Base-by-base conservation (phyloP, 2,113 vertebrate genomes). In the Callipepla squamata region DNA sequence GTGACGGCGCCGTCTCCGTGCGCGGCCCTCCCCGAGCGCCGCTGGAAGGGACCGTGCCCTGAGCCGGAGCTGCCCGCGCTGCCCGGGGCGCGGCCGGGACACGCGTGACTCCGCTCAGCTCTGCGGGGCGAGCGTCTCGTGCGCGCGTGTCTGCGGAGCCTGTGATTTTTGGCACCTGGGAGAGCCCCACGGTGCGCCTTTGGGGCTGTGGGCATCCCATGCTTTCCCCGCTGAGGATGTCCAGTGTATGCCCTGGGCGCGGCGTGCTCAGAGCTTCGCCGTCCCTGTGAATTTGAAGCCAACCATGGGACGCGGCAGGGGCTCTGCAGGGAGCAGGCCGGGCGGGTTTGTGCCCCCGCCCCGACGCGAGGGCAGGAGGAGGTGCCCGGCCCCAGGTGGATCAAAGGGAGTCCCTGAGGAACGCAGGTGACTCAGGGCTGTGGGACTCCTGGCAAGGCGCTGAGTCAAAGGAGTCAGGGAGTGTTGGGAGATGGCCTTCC, bases 401-500 rank as follows among this genome's bases (percentile, higher is more conserved):
- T 94, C 94, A 94, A 96, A 94, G 94, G 53, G 48, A 93, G 55
- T 91, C 92, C 92, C 53, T 42, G 86, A 84, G 89, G 84, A 94
- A 87, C 0, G 9, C 23, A 47, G 4, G 50, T 94, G 96, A 95
- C 78, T 93, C 96, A 94, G 0, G 10, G 74, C 94, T 92, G 53
- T 63, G 91, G 70, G 92, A 92, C 92, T 96, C 94, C 87, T 63
- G 32, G 70, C n/a, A 16, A 89, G 74, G 62, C 17, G 36, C 85
- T 95, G 94, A 95, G 93, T 96, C 93, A 95, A 92, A 69, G 65
- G 86, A 90, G 59, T 69, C 1, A 1, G 70, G 53, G 58, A 89
- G 73, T 44, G 32, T 53, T 85, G 19, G 58, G 50, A 85, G 53
- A 55, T 89, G 4, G 5, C 77, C 80, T 4, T 67, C 51, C 57